Conservation (phyloP, 2,797 vertebrate species). For the Euphonia xanthogaster region DNA sequence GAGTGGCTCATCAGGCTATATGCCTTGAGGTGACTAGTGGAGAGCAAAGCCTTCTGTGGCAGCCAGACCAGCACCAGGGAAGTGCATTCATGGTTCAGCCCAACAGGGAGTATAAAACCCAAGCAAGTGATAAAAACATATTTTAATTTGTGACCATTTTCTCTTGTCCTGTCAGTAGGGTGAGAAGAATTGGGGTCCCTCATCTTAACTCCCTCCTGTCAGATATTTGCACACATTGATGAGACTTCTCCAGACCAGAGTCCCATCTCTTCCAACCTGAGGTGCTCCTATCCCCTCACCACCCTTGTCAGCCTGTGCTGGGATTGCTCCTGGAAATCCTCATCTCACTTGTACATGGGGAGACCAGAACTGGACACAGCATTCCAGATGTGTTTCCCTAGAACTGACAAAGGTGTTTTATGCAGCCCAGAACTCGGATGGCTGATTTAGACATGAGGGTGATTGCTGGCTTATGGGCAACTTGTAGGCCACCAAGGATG, state of each 20-base stretch:
- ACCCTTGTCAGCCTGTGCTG: background rate
- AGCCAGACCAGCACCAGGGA: background rate
- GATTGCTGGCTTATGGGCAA: background rate
- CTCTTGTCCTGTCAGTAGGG: background rate
- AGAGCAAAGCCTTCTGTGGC: background rate
- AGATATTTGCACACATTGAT: background rate
- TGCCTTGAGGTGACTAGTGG: background rate
- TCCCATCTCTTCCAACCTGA: background rate
- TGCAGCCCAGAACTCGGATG: accelerated
- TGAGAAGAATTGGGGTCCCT: background rate
- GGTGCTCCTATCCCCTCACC: background rate
- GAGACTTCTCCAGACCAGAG: background rate
- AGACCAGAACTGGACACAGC: background rate
- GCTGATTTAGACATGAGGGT: background rate
- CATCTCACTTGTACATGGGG: background rate
- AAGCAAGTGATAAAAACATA: background rate
- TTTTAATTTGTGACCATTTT: background rate
- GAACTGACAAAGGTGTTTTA: background rate
- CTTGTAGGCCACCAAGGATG: background rate
- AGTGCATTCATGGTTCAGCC: background rate
- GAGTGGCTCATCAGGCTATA: accelerated
- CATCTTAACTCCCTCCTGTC: background rate
- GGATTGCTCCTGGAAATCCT: background rate
- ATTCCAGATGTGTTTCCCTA: background rate
- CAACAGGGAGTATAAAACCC: background rate